Evolutionary conservation across 2,797 vertebrate genomes (phyloP).

Genomic region (Pseudochaenichthys georgianus): DNA sequence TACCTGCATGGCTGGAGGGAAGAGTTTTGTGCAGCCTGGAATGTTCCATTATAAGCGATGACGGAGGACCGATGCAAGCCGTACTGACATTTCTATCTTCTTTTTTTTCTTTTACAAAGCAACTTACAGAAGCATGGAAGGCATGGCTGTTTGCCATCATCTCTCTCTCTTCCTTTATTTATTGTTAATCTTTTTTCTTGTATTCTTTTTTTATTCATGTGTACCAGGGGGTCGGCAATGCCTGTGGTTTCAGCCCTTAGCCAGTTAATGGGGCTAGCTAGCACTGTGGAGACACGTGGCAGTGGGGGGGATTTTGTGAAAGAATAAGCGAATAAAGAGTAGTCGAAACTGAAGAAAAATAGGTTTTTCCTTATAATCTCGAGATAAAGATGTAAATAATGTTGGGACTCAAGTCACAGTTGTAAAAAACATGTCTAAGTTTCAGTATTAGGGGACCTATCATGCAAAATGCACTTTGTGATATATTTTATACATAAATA

Average conservation of each 20-base stretch:
- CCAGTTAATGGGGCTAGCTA: not conserved
- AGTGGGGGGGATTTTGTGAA: not conserved
- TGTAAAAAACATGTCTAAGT: no score
- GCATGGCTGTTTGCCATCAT: constrained; percentile 73
- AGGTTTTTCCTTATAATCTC: no score
- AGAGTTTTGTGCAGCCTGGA: constrained; percentile 57
- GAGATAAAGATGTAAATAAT: no score
- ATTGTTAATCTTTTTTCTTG: constrained; percentile 5
- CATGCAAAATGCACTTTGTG: no score
- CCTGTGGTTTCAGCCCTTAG: constrained; percentile 2
- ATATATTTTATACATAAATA: no score
- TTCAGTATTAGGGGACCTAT: no score
- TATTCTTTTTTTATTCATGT: constrained; percentile 19
- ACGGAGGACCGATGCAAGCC: constrained; percentile 31
- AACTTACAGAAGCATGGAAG: constrained; percentile 76
- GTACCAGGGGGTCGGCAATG: constrained; percentile 44
- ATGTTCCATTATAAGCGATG: constrained; percentile 48
- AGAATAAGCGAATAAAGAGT: not conserved
- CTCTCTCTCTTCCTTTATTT: constrained; percentile 42
- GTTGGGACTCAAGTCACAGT: no score
- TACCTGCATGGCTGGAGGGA: constrained; percentile 73
- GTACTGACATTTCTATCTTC: constrained; percentile 43
- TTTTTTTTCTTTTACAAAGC: constrained; percentile 43
- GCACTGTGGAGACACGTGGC: not conserved
- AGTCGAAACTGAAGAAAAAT: no score